Evolutionary conservation across 2,797 vertebrate species (phyloP).

Genomic region (Diglossa cyanea): DNA sequence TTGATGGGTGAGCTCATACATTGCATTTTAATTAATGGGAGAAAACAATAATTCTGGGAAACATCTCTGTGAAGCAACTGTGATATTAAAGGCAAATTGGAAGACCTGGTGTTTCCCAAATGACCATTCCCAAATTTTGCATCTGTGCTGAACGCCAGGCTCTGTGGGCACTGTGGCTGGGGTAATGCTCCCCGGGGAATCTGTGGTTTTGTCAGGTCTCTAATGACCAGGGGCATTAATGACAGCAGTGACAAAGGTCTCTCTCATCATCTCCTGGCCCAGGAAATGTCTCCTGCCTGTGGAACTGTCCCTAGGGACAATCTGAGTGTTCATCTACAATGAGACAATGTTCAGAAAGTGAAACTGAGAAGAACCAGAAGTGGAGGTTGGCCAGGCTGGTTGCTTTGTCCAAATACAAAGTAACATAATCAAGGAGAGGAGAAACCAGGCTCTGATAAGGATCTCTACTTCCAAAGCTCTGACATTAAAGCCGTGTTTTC

Average conservation of each 20-base stretch:
- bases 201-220: background rate
- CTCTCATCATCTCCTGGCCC: background rate
- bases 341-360: background rate
- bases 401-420: constrained; percentile 21
- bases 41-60: background rate
- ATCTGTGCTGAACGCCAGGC: background rate
- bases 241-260: background rate
- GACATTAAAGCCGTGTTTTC: constrained; percentile 38
- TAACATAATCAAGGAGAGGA: constrained; percentile 20
- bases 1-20: background rate
- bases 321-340: background rate
- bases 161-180: fast-evolving
- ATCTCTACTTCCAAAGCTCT: constrained; percentile 46
- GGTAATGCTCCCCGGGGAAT: background rate
- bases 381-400: background rate
- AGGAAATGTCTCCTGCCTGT: background rate
- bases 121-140: background rate
- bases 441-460: constrained; percentile 32
- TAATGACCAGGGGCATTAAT: background rate
- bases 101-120: background rate
- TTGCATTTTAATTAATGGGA: background rate
- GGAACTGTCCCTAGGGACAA: background rate
- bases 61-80: background rate
- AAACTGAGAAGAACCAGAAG: constrained; percentile 11
- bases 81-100: background rate